Conservation (phyloP, 2,113 vertebrate genomes). For the Halcyon malimbica region DNA sequence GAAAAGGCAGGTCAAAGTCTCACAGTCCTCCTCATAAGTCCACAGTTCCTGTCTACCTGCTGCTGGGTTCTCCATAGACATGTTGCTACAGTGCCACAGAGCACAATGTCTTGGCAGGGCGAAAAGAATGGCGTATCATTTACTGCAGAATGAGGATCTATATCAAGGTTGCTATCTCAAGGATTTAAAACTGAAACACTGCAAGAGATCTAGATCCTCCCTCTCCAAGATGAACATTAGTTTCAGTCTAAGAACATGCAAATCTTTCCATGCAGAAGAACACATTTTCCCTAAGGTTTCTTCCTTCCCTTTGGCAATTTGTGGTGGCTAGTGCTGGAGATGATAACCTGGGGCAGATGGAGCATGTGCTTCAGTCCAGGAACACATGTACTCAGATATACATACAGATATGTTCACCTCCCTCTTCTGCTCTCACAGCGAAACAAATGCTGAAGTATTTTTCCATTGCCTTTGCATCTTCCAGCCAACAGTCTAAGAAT, state of each 20-base stretch:
- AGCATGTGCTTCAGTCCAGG: background rate
- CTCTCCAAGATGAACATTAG: background rate
- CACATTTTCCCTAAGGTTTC: background rate
- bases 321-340: background rate
- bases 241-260: background rate
- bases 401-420: background rate
- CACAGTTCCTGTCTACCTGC: background rate
- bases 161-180: background rate
- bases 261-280: background rate
- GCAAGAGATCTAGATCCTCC: background rate
- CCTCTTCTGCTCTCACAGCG: background rate
- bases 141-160: background rate
- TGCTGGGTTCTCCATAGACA: background rate
- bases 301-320: background rate
- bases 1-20: background rate
- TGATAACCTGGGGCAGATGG: background rate
- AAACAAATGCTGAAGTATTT: background rate
- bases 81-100: background rate
- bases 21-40: background rate
- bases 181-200: background rate
- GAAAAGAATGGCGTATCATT: background rate
- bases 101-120: background rate
- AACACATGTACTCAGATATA: background rate
- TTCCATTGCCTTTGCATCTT: background rate
- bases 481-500: background rate